Evolutionary conservation across 1,140 invertebrate species (phyloP).

Genomic region (Glossosoma conforme): DNA sequence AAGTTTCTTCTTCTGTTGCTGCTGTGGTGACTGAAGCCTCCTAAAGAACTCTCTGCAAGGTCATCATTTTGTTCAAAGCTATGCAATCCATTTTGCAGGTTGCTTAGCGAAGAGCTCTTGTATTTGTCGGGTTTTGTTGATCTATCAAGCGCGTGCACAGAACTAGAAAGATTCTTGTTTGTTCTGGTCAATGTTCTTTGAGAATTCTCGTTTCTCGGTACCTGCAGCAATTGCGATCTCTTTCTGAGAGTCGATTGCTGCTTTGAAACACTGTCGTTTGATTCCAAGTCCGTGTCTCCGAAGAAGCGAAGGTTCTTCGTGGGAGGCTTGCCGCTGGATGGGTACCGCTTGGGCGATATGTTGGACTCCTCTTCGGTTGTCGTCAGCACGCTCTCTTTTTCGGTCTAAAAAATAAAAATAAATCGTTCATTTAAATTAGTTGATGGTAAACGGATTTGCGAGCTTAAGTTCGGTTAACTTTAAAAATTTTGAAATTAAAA

Average conservation of each 20-base stretch:
- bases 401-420: slow-evolving; percentile 33
- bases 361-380: slow-evolving; percentile 45
- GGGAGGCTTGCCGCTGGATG: slow-evolving; percentile 37
- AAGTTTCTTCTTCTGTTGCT: slow-evolving; percentile 48
- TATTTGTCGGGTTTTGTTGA: slow-evolving; percentile 39
- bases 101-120: slow-evolving; percentile 45
- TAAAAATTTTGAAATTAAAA: no score
- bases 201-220: slow-evolving; percentile 27
- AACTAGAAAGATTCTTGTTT: slow-evolving; percentile 41
- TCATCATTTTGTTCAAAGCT: slow-evolving; percentile 23
- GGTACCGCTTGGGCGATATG: slow-evolving; percentile 36
- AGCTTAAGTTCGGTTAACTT: no score
- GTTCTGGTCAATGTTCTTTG: slow-evolving; percentile 36
- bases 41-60: slow-evolving; percentile 21
- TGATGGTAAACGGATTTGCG: no score
- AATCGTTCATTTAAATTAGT: no score
- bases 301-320: slow-evolving; percentile 73
- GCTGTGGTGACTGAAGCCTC: slow-evolving; percentile 27
- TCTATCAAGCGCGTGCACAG: slow-evolving; percentile 44
- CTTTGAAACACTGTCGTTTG: slow-evolving; percentile 50
- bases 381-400: slow-evolving; percentile 43
- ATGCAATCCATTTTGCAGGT: slow-evolving; percentile 36
- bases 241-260: slow-evolving; percentile 37
- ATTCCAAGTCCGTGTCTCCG: slow-evolving; percentile 73
- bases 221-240: slow-evolving; percentile 7